Base-by-base conservation (phyloP, 2,888 invertebrate genomes). In the Acleris sparsana region DNA sequence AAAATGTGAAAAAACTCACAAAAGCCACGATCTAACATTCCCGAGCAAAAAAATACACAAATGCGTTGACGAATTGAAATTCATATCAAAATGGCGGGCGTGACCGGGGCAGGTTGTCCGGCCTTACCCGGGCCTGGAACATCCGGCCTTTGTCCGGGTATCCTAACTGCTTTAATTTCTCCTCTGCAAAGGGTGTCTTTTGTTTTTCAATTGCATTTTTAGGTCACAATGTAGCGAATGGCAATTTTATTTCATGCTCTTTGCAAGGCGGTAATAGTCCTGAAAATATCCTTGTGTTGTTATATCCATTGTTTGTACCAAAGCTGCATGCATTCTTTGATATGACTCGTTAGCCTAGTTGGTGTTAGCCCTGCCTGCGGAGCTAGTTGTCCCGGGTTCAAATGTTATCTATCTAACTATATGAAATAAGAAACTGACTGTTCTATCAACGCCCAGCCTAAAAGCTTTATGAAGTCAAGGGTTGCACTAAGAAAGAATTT, bases 81-180 rank as follows among this genome's bases (percentile, higher is more conserved):
- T 63, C 63, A 63, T 63, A 63, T 46, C 52, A 29, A 25, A 62
- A 49, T 57, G 63, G 29, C 63, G 56, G 44, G 17, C 56, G 18
- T 20, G 22, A 20, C 16, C 9, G 33, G 29, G 18, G 33, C 33
- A 9, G 33, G 33, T 33, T 9, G 46, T 46, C 62, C 43, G 44
- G 46, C 46, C 29, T 11, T 44, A 46, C 44, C 25, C 61, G 52
- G 61, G 52, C 17, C 33, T 7, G 33, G 25, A 60, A 52, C 60
- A 44, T 60, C 60, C 60, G 60, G 61, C 18, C 52, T 43, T 44
- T 16, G 61, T 48, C 48, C 48, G 48, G 48, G 48, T 33, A 48
- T 44, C n/a, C 44, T 53, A 61, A 61, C 61, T 61, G 61, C 29
- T 61, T 61, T 61, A 61, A 53, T 53, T 61, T 61, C 53, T 61